Conservation (phyloP, 2,797 vertebrate species). For the Eospalax fontanierii region DNA sequence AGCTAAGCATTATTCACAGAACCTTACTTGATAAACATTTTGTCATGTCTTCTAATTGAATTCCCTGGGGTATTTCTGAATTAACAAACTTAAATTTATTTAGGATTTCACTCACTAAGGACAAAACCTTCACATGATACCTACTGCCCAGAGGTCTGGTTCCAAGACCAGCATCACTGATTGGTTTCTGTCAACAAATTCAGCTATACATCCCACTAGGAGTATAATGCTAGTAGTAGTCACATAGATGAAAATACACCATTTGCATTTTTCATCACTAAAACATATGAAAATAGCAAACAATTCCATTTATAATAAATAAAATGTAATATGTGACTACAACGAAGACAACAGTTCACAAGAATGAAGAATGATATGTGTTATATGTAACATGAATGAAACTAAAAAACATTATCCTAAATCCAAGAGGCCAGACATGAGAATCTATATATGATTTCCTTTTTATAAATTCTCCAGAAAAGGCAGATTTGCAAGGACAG, state of each 20-base stretch:
- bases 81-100: conserved; percentile 60
- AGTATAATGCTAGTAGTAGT: conserved; percentile 56
- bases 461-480: conserved; percentile 51
- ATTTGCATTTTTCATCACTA: conserved; percentile 49
- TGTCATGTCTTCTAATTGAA: conserved; percentile 59
- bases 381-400: conserved; percentile 27
- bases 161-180: conserved; percentile 3
- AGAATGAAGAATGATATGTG: conserved; percentile 15
- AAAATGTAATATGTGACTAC: neutral
- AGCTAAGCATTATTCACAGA: conserved; percentile 70
- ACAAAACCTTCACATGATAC: conserved; percentile 6
- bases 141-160: conserved; percentile 45
- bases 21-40: conserved; percentile 57
- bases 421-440: conserved; percentile 17
- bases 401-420: conserved; percentile 15
- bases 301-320: neutral
- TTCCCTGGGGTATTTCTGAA: conserved; percentile 64
- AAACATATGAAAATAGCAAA: conserved; percentile 64
- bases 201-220: conserved; percentile 40
- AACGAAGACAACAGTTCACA: conserved; percentile 7
- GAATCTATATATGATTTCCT: conserved; percentile 37
- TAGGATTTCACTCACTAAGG: conserved; percentile 60
- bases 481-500: conserved; percentile 39
- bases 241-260: neutral
- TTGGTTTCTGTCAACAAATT: conserved; percentile 16